phyloP scores from a whole-genome alignment of 2,113 vertebrate genomes.

The Hippocampus abdominalis region DNA sequence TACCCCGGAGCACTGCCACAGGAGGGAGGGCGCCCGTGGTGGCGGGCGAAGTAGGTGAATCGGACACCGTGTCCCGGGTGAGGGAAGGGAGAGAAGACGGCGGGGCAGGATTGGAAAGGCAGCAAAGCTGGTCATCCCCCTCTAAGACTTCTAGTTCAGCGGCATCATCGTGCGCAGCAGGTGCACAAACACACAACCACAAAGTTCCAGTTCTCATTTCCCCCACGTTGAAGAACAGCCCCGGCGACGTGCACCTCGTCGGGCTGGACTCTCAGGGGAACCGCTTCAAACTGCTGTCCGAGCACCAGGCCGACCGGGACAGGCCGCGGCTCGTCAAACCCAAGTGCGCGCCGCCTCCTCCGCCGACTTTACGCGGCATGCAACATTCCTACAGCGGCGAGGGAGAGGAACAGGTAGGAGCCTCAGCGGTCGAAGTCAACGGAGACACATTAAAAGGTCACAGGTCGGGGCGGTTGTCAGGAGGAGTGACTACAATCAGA shows the following conservation, averaged over 20 bases:
- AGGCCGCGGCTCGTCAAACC: constrained; percentile 91
- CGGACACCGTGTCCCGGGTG: constrained; percentile 64
- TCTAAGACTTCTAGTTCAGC: constrained; percentile 75
- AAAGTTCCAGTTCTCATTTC: constrained; percentile 99
- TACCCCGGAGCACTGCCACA: constrained; percentile 76
- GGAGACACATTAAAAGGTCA: constrained; percentile 78
- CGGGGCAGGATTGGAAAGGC: constrained; percentile 76
- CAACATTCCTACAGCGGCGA: constrained; percentile 71
- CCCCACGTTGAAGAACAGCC: constrained; percentile 88
- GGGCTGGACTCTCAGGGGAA: constrained; percentile 98
- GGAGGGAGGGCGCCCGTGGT: constrained; percentile 70
- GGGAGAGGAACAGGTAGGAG: constrained; percentile 72
- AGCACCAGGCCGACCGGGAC: constrained; percentile 90
- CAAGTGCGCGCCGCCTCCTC: constrained; percentile 94
- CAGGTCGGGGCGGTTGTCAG: constrained; percentile 64
- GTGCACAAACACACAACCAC: constrained; percentile 84
- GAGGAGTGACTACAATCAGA: constrained; percentile 75
- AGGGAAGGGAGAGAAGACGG: constrained; percentile 70
- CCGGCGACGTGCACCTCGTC: constrained; percentile 89
- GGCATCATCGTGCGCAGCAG: constrained; percentile 67
- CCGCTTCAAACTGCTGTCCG: constrained; percentile 94
- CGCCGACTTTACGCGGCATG: constrained; percentile 82
- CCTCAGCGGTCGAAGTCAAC: constrained; percentile 66
- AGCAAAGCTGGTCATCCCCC: constrained; percentile 83
- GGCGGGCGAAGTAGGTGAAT: constrained; percentile 63